Base-by-base conservation (phyloP, 2,797 vertebrate genomes). In the Poecilia gillii region DNA sequence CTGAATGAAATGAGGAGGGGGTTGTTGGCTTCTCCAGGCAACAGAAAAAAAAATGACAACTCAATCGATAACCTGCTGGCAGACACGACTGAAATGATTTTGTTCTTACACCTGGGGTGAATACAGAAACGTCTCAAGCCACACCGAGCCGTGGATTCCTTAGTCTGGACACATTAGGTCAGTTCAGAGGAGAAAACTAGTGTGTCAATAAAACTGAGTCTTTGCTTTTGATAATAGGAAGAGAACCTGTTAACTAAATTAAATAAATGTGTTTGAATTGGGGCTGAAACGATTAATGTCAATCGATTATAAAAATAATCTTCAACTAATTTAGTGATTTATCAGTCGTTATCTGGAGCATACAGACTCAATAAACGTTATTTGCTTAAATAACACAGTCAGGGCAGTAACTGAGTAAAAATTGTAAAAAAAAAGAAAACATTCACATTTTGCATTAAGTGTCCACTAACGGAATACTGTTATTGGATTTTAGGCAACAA, bases 11-110 rank as follows among this genome's bases (percentile, higher is more conserved):
- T 66, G 81, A 77, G 18, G 62, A 18, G 74, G 57, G 49, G 18
- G 31, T 53, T 31, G 74, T 77, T 77, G 59, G 39, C 79, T 90
- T 87, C 87, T 87, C 57, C 68, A 25, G 85, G 84, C 74, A 68
- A 68, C 81, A 85, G 78, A 85, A 82, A 85, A 85, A 33, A 89
- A 91, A 91, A 92, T 74, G 77, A 88, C 81, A 59, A 84, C 16
- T 20, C 28, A 88, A 92, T 94, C 90, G 9, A 94, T 92, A 90
- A 87, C 77, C 77, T 76, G 85, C 90, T 87, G 89, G 91, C 91
- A 87, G 91, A 89, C 85, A 82, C n/a, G 88, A 74, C 86, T 82
- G 85, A 87, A 90, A 81, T 77, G 81, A 92, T 89, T 84, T 46
- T 13, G 85, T 76, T 83, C 73, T 86, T 55, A 73, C 85, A 47